Evolutionary conservation across 1,140 invertebrate genomes (phyloP).

Genomic region (Coelopa frigida): DNA sequence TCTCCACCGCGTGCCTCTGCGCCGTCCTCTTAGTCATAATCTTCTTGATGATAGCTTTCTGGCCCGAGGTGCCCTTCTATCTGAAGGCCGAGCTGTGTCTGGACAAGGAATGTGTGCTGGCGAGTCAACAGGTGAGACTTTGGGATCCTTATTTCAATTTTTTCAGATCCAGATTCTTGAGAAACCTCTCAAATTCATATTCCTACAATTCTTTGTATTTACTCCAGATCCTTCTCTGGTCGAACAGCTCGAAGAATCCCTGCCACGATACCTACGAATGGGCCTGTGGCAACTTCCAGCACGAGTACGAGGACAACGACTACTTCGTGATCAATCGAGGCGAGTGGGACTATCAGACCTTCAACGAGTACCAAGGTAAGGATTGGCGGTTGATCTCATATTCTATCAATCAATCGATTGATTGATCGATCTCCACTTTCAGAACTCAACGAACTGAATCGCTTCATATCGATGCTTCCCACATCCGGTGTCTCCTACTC

Average conservation of each 20-base stretch:
- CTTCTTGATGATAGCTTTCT: slow-evolving; percentile 37
- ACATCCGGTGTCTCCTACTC: slow-evolving; percentile 27
- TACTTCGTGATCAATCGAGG: slow-evolving; percentile 41
- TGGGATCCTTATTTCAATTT: neutral
- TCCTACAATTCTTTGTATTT: neutral
- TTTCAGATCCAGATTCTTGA: neutral
- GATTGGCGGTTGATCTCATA: neutral
- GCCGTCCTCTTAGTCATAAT: slow-evolving; percentile 37
- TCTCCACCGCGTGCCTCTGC: slow-evolving; percentile 37
- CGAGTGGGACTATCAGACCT: slow-evolving; percentile 42
- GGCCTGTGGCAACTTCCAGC: slow-evolving; percentile 39
- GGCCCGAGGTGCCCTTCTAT: slow-evolving; percentile 41
- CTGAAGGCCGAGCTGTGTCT: slow-evolving; percentile 36
- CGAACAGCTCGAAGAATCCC: slow-evolving; percentile 34
- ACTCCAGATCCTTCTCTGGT: slow-evolving; percentile 38
- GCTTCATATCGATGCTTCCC: slow-evolving; percentile 42
- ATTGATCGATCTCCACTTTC: too few relatives aligned
- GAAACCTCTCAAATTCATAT: neutral
- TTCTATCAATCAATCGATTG: neutral
- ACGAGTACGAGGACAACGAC: slow-evolving; percentile 31
- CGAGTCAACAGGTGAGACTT: slow-evolving; percentile 34
- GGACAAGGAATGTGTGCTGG: slow-evolving; percentile 38
- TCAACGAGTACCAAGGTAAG: slow-evolving; percentile 43
- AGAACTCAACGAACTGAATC: slow-evolving; percentile 42
- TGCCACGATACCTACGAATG: slow-evolving; percentile 42